Conservation (phyloP, 1,140 invertebrate genomes). For the Frieseomelitta varia region DNA sequence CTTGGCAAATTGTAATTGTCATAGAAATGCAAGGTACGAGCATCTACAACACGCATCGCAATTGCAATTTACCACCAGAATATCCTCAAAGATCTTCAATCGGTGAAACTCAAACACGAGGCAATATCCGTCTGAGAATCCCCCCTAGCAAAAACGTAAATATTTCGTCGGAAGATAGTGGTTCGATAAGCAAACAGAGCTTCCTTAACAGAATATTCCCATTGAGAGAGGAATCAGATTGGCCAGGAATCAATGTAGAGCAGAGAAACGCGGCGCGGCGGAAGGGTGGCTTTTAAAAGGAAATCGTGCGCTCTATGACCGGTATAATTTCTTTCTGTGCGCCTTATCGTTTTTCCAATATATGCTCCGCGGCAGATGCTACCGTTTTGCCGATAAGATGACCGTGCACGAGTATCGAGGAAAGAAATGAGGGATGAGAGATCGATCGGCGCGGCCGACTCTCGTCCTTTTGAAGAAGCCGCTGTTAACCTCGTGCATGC, state of each 20-base stretch:
- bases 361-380: constrained; percentile 47
- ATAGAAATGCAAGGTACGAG: too few species aligned
- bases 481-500: constrained; percentile 71
- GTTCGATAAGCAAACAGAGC: not conserved
- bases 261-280: not conserved
- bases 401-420: constrained; percentile 19
- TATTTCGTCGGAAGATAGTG: not conserved
- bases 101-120: not conserved
- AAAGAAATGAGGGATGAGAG: constrained; percentile 11
- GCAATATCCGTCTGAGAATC: not conserved
- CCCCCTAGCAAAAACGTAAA: not conserved
- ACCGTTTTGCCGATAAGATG: constrained; percentile 58
- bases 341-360: constrained; percentile 62
- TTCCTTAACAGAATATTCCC: constrained; percentile 16
- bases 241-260: not conserved
- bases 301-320: constrained; percentile 32
- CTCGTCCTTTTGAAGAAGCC: constrained; percentile 68
- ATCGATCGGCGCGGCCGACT: constrained; percentile 60
- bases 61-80: too few species aligned
- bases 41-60: too few species aligned
- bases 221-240: constrained; percentile 5
- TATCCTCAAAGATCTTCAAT: not conserved
- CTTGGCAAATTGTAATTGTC: too few species aligned
- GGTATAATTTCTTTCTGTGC: constrained; percentile 39
- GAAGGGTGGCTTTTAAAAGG: constrained; percentile 6